Conservation (phyloP, 2,888 invertebrate species). For the Synergus laeviventris region DNA sequence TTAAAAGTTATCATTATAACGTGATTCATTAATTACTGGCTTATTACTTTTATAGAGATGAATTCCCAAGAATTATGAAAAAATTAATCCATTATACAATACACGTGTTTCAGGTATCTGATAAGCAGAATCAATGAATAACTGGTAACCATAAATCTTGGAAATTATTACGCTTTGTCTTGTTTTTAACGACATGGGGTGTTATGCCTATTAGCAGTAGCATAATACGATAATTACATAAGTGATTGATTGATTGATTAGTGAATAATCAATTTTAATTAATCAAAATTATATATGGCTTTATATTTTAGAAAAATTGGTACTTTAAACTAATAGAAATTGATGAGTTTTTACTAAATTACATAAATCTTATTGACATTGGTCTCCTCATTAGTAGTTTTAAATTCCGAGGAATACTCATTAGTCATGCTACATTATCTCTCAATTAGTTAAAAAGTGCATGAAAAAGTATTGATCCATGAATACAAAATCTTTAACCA, state of each 20-base stretch:
- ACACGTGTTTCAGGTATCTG: neutral
- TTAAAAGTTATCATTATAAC: neutral
- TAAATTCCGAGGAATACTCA: too few species aligned
- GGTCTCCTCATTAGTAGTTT: neutral
- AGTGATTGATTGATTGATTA: neutral
- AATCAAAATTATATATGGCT: neutral
- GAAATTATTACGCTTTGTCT: neutral
- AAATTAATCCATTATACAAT: neutral
- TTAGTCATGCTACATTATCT: too few species aligned
- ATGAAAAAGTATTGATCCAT: too few species aligned
- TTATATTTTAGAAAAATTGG: neutral
- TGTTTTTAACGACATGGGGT: neutral
- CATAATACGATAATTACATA: neutral
- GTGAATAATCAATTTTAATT: neutral
- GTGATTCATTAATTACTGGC: too few species aligned
- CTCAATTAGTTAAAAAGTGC: too few species aligned
- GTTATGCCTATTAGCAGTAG: neutral
- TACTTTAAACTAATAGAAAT: neutral
- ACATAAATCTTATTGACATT: neutral
- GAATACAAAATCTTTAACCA: neutral
- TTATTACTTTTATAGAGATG: neutral
- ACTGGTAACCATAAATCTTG: neutral
- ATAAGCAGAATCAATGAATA: neutral
- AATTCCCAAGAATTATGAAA: neutral
- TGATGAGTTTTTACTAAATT: neutral